A percentile compares a stretch with the other conserved stretches of the same genome.
Evolutionary conservation across 2,888 invertebrate genomes (phyloP).

Genomic region (Drosophila paramelanica): DNA sequence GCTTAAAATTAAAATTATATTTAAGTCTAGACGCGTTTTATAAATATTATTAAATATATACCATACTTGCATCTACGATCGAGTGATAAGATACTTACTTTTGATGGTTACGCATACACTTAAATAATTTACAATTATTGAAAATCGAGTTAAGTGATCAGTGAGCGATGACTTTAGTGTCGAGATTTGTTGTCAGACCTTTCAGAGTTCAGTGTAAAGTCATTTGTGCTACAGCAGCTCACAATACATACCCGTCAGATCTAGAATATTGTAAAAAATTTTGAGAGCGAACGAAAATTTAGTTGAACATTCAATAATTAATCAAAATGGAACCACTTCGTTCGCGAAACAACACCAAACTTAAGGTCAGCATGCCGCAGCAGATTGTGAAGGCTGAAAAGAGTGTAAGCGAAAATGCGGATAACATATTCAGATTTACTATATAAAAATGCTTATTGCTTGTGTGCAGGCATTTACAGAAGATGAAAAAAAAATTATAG

Average conservation of each 20-base stretch:
- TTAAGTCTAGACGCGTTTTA: too few relatives aligned
- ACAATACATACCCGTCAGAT: constrained; percentile 32
- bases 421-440: not conserved
- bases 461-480: constrained; percentile 81
- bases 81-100: too few relatives aligned
- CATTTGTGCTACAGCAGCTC: constrained; percentile 48
- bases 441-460: not conserved
- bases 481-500: constrained; percentile 90
- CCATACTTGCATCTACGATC: too few relatives aligned
- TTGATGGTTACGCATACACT: too few relatives aligned
- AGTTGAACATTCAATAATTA: not conserved
- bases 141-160: not conserved
- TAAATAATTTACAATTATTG: too few relatives aligned
- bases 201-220: constrained; percentile 2
- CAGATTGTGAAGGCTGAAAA: constrained; percentile 41
- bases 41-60: too few relatives aligned
- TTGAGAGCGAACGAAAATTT: constrained; percentile 9
- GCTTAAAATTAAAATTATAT: too few relatives aligned
- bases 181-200: not conserved
- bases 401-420: constrained; percentile 42
- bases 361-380: constrained; percentile 27
- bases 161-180: constrained; percentile 41
- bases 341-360: constrained; percentile 24
- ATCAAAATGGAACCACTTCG: constrained; percentile 55
- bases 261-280: constrained; percentile 29